Percentiles rank a stretch among this genome's conserved stretches.
phyloP scores from a whole-genome alignment of 2,113 vertebrate species.

The Struthio camelus region DNA sequence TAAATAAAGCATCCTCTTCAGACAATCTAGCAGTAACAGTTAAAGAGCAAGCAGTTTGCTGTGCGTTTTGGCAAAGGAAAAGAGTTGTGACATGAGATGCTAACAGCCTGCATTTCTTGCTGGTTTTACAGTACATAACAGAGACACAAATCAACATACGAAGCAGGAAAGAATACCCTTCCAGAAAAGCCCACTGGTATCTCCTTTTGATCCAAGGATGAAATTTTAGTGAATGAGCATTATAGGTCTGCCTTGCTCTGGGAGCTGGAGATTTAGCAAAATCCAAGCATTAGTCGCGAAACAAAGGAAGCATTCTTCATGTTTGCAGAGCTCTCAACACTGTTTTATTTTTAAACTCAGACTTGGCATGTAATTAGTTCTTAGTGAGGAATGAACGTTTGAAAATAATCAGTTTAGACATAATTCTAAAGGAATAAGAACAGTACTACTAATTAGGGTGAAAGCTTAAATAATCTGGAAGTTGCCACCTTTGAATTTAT shows the following conservation, averaged over 20 bases:
- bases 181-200: not conserved
- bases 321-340: not conserved
- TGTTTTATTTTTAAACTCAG: not conserved
- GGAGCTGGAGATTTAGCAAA: not conserved
- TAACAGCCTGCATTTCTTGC: not conserved
- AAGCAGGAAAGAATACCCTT: not conserved
- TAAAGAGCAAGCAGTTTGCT: not conserved
- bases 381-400: not conserved
- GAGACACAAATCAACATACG: not conserved
- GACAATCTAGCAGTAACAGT: not conserved
- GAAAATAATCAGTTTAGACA: constrained; percentile 3
- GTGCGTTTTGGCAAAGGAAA: not conserved
- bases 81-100: not conserved
- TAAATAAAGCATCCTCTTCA: not conserved
- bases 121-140: not conserved
- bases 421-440: not conserved
- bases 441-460: not conserved
- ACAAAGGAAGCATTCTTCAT: not conserved
- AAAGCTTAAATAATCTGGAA: not conserved
- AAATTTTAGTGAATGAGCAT: not conserved
- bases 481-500: not conserved
- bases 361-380: not conserved
- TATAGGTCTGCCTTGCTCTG: not conserved
- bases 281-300: not conserved
- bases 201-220: not conserved